Conservation (phyloP, 2,888 invertebrate genomes). For the Lamproptera curius region DNA sequence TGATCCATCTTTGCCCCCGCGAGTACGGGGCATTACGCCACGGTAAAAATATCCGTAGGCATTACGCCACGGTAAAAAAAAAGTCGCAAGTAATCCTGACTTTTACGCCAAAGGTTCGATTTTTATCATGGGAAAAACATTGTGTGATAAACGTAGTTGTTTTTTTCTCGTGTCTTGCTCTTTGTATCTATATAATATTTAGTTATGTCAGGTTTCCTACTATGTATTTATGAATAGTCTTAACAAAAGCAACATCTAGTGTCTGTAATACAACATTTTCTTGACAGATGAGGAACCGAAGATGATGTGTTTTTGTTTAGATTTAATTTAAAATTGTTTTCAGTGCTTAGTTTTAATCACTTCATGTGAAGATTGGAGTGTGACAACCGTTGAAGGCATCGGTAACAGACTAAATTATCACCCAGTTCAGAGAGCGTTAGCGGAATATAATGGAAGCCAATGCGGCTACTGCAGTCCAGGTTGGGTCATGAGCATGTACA, state of each 20-base stretch:
- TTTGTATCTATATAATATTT: background rate
- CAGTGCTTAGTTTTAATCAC: slow-evolving; percentile 66
- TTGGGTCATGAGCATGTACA: slow-evolving; percentile 87
- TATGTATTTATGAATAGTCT: background rate
- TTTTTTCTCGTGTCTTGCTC: background rate
- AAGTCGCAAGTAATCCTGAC: too few relatives aligned
- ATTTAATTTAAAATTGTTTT: background rate
- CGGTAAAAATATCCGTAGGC: too few relatives aligned
- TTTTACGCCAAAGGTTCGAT: too few relatives aligned
- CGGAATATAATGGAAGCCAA: slow-evolving; percentile 82
- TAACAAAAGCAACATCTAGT: background rate
- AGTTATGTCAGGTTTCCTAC: background rate
- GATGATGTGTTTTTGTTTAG: background rate
- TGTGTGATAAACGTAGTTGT: background rate
- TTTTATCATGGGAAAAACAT: too few relatives aligned
- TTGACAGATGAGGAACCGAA: background rate
- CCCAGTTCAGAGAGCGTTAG: slow-evolving; percentile 79
- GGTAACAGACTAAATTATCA: slow-evolving; percentile 81
- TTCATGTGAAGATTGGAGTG: slow-evolving; percentile 76
- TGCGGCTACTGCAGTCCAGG: slow-evolving; percentile 87
- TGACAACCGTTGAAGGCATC: slow-evolving; percentile 83
- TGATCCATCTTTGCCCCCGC: too few relatives aligned
- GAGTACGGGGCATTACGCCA: too few relatives aligned
- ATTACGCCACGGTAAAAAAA: too few relatives aligned
- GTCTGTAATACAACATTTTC: background rate